Conservation (phyloP, 1,140 invertebrate genomes). For the Papilio machaon region DNA sequence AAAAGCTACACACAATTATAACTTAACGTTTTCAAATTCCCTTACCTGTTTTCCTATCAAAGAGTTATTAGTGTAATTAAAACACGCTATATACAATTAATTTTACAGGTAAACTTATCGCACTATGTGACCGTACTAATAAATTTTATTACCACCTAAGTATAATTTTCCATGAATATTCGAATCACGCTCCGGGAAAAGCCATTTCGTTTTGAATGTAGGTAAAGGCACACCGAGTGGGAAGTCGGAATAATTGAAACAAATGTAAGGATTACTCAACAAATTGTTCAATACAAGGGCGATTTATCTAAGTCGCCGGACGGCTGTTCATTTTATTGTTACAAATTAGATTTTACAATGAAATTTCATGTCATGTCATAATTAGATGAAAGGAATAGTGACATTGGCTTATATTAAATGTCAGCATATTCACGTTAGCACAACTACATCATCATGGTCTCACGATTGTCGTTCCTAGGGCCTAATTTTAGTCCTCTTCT, state of each 20-base stretch:
- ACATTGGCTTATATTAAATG: not conserved
- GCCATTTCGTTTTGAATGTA: slow-evolving; percentile 70
- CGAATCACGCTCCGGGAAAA: slow-evolving; percentile 64
- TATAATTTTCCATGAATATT: slow-evolving; percentile 57
- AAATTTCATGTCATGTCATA: not conserved
- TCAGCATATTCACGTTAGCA: not conserved
- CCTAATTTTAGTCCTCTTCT: too few relatives aligned
- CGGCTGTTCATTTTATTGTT: slow-evolving; percentile 69
- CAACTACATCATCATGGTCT: too few relatives aligned
- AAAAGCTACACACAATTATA: too few relatives aligned
- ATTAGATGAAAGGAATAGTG: not conserved
- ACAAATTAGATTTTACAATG: slow-evolving; percentile 53
- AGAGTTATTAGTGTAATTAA: not conserved
- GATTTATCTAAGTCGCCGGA: slow-evolving; percentile 77
- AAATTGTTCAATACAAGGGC: slow-evolving; percentile 79
- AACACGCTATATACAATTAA: not conserved
- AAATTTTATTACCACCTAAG: slow-evolving; percentile 32
- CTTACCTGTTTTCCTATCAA: not conserved
- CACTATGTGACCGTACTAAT: slow-evolving; percentile 25
- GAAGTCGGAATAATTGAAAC: slow-evolving; percentile 80
- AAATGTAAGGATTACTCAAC: slow-evolving; percentile 80
- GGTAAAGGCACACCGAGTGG: slow-evolving; percentile 63
- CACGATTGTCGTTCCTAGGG: too few relatives aligned
- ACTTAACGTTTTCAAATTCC: not conserved
- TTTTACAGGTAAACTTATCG: slow-evolving; percentile 13